Percentiles rank a stretch among this genome's conserved stretches.
Evolutionary conservation across 2,797 vertebrate genomes (phyloP).

Genomic region (Gadopsis bispinosus): DNA sequence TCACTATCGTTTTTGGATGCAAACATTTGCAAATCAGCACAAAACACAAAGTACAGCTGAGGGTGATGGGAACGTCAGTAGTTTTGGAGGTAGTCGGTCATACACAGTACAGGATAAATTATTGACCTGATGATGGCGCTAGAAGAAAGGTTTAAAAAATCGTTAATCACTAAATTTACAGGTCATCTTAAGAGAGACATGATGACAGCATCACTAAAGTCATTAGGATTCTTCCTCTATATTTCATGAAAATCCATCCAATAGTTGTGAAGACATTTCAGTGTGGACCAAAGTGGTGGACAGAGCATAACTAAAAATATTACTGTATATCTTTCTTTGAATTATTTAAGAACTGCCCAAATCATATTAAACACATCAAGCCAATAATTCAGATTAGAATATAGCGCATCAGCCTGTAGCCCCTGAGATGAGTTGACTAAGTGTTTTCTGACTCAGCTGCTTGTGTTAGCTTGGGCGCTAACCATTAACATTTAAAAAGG

Average conservation of each 20-base stretch:
- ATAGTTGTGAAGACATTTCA: neutral
- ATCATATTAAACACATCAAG: neutral
- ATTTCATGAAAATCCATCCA: neutral
- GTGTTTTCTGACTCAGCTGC: conserved; percentile 27
- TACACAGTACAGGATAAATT: neutral
- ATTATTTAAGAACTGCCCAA: neutral
- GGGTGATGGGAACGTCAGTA: neutral
- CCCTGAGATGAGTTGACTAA: conserved; percentile 4
- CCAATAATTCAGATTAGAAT: neutral
- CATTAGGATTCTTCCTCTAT: neutral
- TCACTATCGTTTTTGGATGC: no score
- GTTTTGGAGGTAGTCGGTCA: neutral
- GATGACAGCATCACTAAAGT: neutral
- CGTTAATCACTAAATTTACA: no score
- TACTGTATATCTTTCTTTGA: neutral
- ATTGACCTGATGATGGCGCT: neutral
- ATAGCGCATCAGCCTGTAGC: neutral
- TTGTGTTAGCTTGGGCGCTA: neutral
- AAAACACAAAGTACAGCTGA: no score
- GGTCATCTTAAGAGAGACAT: no score
- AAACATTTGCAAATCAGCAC: no score
- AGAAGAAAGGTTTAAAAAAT: neutral
- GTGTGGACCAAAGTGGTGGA: no score
- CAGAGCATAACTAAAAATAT: neutral
- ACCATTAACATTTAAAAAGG: conserved; percentile 55